These are phyloP conservation scores for Sycophaga agraensis DNA, from an alignment of 1,140 invertebrate species.

Conservation along the genomic window DNA sequence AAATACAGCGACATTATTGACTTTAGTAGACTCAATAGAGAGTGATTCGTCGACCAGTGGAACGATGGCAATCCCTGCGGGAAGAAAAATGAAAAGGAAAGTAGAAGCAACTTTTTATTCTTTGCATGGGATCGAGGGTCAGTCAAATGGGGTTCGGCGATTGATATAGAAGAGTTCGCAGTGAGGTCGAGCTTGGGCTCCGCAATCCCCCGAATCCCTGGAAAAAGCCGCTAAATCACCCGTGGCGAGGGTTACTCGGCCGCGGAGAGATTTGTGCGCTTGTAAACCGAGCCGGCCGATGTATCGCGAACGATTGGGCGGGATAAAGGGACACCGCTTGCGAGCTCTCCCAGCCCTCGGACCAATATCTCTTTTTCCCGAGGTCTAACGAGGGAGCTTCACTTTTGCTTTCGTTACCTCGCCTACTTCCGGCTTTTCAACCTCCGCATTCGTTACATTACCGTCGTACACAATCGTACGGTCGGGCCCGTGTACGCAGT, in stretches of 20 bases:
- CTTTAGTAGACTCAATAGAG: no score
- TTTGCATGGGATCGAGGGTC: no score
- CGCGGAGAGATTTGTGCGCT: slow-evolving; percentile 47
- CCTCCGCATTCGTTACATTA: neutral
- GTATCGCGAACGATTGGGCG: slow-evolving; percentile 52
- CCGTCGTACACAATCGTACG: no score
- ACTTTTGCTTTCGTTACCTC: neutral
- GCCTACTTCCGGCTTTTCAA: neutral
- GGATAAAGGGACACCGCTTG: slow-evolving; percentile 45
- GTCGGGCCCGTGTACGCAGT: no score
- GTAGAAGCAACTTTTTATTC: no score
- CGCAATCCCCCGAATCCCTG: slow-evolving; percentile 36
- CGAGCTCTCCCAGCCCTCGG: slow-evolving; percentile 30
- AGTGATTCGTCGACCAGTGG: no score
- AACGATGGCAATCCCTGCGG: no score
- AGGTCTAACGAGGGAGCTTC: neutral
- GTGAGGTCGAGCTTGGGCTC: slow-evolving; percentile 13
- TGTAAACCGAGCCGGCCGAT: slow-evolving; percentile 44
- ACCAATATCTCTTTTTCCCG: slow-evolving; percentile 36
- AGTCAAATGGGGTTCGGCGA: slow-evolving; percentile 25
- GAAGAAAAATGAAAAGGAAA: no score
- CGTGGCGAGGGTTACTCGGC: slow-evolving; percentile 41
- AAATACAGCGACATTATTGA: no score
- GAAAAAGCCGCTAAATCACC: slow-evolving; percentile 50
- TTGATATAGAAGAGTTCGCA: slow-evolving; percentile 50